A percentile compares a stretch with the other conserved stretches of the same genome.
phyloP scores from a whole-genome alignment of 2,888 invertebrate genomes.

The Stegophylla sp. region DNA sequence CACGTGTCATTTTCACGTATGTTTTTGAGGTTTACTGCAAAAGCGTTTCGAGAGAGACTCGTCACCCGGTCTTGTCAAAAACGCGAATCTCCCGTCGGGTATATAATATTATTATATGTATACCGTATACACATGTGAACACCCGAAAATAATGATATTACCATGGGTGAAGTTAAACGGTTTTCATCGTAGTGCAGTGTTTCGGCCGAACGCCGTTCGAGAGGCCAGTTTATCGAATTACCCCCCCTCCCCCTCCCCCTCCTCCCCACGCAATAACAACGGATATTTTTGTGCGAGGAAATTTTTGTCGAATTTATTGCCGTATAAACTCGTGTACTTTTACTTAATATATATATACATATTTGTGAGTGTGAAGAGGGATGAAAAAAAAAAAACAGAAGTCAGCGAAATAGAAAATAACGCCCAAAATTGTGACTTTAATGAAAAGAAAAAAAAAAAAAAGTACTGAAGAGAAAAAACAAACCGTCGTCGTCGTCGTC shows the following conservation, averaged over 20 bases:
- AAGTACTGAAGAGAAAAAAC: background rate
- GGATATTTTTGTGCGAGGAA: background rate
- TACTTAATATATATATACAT: too few species aligned
- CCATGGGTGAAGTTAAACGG: conserved; percentile 23
- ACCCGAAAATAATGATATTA: conserved; percentile 3
- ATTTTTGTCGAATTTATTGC: conserved; percentile 38
- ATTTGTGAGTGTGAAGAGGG: background rate
- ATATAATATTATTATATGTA: background rate
- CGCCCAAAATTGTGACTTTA: conserved; percentile 28
- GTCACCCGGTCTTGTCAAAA: conserved; percentile 40
- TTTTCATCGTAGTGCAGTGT: conserved; percentile 14
- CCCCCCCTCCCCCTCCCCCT: too few species aligned
- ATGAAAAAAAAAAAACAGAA: conserved; percentile 44
- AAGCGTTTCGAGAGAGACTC: conserved; percentile 21
- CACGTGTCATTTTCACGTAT: background rate
- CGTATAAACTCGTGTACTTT: conserved; percentile 22
- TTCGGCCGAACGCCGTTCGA: background rate
- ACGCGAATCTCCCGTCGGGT: conserved; percentile 3
- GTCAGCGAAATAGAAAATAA: conserved; percentile 50
- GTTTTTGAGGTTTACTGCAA: conserved; percentile 42
- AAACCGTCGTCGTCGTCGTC: background rate
- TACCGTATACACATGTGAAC: background rate
- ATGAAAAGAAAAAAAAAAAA: conserved; percentile 29
- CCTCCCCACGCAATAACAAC: conserved; percentile 1
- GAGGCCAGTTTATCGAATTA: conserved; percentile 10